These are phyloP conservation scores for Achroia grisella DNA, from an alignment of 1,140 invertebrate genomes.

Conservation along the genomic window DNA sequence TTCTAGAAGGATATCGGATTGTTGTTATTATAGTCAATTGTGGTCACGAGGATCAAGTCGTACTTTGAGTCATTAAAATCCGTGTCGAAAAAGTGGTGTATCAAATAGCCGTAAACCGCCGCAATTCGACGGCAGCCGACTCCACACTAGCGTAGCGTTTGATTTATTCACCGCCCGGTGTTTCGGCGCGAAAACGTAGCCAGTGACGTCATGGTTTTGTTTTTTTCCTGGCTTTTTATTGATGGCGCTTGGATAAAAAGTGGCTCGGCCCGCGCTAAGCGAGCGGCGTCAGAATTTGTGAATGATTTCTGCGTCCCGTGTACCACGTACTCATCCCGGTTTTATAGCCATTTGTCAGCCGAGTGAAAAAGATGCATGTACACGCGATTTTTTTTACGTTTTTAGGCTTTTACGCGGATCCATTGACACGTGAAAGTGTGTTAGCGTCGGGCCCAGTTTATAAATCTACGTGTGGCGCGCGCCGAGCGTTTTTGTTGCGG, in stretches of 20 bases:
- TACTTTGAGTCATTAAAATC: background rate
- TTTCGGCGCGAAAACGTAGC: conserved; percentile 57
- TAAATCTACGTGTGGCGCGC: conserved; percentile 54
- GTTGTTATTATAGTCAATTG: too few relatives aligned
- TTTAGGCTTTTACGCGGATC: conserved; percentile 67
- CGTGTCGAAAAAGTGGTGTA: background rate
- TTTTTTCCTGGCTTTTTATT: conserved; percentile 52
- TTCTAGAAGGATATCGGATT: too few relatives aligned
- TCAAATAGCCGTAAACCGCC: conserved; percentile 1
- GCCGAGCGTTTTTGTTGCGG: conserved; percentile 25
- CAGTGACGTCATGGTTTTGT: conserved; percentile 59
- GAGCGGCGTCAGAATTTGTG: conserved; percentile 62
- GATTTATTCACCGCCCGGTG: conserved; percentile 61
- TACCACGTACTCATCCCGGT: conserved; percentile 46
- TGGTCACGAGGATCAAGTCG: too few relatives aligned
- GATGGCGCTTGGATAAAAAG: conserved; percentile 65
- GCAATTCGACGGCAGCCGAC: conserved; percentile 24
- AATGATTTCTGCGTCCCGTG: conserved; percentile 63
- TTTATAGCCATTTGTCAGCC: conserved; percentile 68
- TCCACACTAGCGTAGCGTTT: conserved; percentile 50
- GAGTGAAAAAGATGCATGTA: conserved; percentile 66
- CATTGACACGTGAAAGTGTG: conserved; percentile 70
- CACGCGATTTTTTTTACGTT: conserved; percentile 36
- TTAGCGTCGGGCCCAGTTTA: conserved; percentile 61
- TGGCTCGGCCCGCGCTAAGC: conserved; percentile 42